Evolutionary conservation across 2,888 invertebrate species (phyloP).

Genomic region (Rambutsinella grinnellia): DNA sequence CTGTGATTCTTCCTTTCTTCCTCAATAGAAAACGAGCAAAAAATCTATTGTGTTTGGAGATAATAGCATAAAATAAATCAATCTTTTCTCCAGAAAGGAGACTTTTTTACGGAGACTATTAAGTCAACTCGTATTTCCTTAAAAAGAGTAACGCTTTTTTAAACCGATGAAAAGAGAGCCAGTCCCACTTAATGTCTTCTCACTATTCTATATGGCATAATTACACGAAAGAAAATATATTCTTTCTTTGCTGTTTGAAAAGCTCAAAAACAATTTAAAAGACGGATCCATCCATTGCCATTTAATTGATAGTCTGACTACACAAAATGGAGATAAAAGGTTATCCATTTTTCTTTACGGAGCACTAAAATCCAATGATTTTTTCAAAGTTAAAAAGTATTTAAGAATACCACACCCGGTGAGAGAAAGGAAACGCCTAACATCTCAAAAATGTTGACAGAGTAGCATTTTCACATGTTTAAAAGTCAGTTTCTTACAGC

Average conservation of each 20-base stretch:
- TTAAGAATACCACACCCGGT: constrained; percentile 25
- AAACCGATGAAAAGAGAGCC: neutral
- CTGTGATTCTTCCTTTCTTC: too few relatives aligned
- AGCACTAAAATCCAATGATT: constrained; percentile 1
- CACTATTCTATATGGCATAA: neutral
- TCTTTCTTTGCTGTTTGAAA: neutral
- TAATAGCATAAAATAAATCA: constrained; percentile 22
- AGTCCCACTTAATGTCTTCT: neutral
- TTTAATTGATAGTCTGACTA: neutral
- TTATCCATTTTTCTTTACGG: constrained; percentile 17
- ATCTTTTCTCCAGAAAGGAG: constrained; percentile 22
- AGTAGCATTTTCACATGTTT: too few relatives aligned
- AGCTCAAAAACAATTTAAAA: constrained; percentile 22
- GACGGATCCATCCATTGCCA: constrained; percentile 7
- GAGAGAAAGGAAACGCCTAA: constrained; percentile 6
- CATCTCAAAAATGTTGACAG: constrained; percentile 18
- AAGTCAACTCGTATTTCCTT: neutral
- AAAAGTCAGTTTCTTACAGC: too few relatives aligned
- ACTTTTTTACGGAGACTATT: neutral
- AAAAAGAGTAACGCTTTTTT: constrained; percentile 3
- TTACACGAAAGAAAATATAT: neutral
- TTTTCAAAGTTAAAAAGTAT: constrained; percentile 10
- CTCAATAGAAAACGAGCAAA: constrained; percentile 3
- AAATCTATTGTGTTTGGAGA: constrained; percentile 2
- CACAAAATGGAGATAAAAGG: constrained; percentile 12